Base-by-base conservation (phyloP, 2,888 invertebrate genomes). In the Zeuzera pyrina region DNA sequence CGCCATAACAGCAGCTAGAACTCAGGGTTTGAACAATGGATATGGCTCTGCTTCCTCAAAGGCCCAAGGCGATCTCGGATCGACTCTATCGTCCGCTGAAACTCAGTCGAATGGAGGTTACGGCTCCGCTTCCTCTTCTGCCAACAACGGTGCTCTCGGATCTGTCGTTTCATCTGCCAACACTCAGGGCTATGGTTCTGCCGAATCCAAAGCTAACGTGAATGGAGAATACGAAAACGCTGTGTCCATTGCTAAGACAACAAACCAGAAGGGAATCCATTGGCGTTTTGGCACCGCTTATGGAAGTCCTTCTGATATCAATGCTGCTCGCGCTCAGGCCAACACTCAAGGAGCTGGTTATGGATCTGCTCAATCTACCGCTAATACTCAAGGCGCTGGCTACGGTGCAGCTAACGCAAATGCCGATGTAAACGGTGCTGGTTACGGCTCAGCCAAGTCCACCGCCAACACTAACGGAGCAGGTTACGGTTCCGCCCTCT, bases 201-300 rank as follows among this genome's bases (percentile, higher is more conserved):
- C 74, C 2, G 60, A 59, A 4, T 68, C 76, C 3, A 63, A 57
- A 36, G 74, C 70, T 2, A 59, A 69, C 33, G 51, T 62, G 10
- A 54, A 61, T 30, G 59, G 59, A 5, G 36, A 47, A 10, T 42
- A 52, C 19, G 63, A 63, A n/a, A 51, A 43, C 12, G 61, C 58
- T 15, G 38, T 28, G 14, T 56, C 65, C 7, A 52, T 63, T 3
- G 67, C 67, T 33, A 65, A 61, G 34, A 35, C 52, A 10, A 13
- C 47, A 31, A 49, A 49, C 29, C 52, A 60, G 28, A 63, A 58
- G 32, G 54, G 57, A 30, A 64, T 70, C 49, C 59, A 60, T 36
- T 79, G 79, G 79, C 69, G 58, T 22, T 78, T 79, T 41, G 79
- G 79, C 8, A 70, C 73, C 13, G 42, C 54, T 1, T 79, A 78